Evolutionary conservation across 2,797 vertebrate species (phyloP).

Genomic region (Anguilla anguilla): DNA sequence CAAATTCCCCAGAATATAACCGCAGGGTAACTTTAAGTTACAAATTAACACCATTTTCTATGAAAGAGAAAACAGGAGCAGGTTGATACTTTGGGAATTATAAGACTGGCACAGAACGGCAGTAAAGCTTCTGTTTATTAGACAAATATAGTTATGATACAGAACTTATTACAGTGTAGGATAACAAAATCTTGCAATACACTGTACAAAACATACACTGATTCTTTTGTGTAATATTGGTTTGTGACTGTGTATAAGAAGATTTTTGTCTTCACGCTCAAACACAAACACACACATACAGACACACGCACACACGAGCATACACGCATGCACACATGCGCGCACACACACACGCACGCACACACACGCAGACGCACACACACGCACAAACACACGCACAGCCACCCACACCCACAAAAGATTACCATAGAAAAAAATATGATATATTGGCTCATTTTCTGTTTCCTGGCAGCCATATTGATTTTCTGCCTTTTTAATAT

Average conservation of each 20-base stretch:
- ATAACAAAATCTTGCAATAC: not conserved
- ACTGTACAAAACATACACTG: not conserved
- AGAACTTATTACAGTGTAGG: not conserved
- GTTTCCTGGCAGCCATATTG: slow-evolving; percentile 4
- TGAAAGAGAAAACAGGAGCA: not conserved
- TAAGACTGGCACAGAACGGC: not conserved
- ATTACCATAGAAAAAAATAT: not conserved
- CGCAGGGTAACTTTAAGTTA: not conserved
- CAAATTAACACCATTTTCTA: not conserved
- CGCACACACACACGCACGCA: not conserved
- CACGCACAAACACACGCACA: not conserved
- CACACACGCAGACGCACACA: not conserved
- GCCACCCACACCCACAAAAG: not conserved
- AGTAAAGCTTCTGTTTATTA: not conserved
- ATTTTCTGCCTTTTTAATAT: slow-evolving; percentile 16
- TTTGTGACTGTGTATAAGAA: not conserved
- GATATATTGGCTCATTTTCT: slow-evolving; percentile 1
- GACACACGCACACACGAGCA: no score
- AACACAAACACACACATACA: no score
- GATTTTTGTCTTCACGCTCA: not conserved
- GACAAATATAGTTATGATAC: not conserved
- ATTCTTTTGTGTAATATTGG: not conserved
- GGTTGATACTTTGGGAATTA: not conserved
- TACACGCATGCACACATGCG: not conserved
- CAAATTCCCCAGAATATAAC: not conserved